Percentiles rank a stretch among this genome's conserved stretches.
Conservation (phyloP, 2,888 invertebrate genomes). For the Oscheius myriophilus region DNA sequence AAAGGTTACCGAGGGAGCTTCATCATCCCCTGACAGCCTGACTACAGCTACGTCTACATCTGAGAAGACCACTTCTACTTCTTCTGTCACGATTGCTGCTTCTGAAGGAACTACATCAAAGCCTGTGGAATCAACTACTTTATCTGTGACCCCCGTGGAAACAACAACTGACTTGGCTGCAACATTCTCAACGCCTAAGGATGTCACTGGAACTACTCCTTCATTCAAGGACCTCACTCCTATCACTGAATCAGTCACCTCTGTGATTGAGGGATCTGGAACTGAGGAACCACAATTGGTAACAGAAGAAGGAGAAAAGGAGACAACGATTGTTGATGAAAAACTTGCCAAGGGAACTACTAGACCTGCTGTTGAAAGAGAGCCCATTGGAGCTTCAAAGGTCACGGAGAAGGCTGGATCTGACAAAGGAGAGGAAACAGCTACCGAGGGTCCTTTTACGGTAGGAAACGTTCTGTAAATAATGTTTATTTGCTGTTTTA, state of each 20-base stretch:
- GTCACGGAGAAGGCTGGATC: neutral
- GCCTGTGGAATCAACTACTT: neutral
- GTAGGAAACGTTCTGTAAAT: neutral
- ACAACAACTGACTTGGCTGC: neutral
- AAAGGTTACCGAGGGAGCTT: too few relatives aligned
- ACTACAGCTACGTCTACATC: too few relatives aligned
- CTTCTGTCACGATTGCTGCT: too few relatives aligned
- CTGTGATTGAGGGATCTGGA: conserved; percentile 1
- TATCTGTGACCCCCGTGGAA: neutral
- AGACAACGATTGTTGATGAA: neutral
- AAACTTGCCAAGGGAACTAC: neutral
- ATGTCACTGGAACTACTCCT: too few relatives aligned
- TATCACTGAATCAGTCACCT: neutral
- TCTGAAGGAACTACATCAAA: neutral
- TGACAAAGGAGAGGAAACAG: neutral
- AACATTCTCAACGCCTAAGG: too few relatives aligned
- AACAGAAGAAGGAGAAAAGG: conserved; percentile 9
- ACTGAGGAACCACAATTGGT: conserved; percentile 2
- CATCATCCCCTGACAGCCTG: too few relatives aligned
- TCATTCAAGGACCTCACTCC: neutral
- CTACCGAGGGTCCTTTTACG: neutral
- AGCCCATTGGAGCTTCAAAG: too few relatives aligned
- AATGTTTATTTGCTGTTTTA: neutral
- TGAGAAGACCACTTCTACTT: too few relatives aligned
- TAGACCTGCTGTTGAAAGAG: too few relatives aligned